Percentiles rank a stretch among this genome's conserved stretches.
phyloP scores from a whole-genome alignment of 2,113 vertebrate genomes.

The Daubentonia madagascariensis region DNA sequence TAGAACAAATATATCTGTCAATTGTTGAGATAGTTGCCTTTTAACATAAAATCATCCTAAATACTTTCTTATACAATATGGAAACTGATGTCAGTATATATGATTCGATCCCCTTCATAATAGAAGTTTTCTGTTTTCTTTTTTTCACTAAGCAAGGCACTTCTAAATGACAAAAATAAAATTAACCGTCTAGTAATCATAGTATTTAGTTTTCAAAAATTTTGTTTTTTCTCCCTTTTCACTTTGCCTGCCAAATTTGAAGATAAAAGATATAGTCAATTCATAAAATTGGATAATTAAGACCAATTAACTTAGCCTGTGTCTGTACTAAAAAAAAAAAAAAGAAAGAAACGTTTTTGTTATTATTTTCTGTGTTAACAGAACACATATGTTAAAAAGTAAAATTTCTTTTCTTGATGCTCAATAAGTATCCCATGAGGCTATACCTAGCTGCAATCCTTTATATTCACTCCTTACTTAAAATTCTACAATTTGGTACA shows the following conservation, averaged over 20 bases:
- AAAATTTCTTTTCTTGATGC: conserved; percentile 43
- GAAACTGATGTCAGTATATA: background rate
- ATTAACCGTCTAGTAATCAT: background rate
- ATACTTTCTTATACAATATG: background rate
- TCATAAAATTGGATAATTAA: conserved; percentile 58
- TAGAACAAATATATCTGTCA: background rate
- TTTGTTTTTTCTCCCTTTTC: background rate
- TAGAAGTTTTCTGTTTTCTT: background rate
- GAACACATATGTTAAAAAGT: conserved; percentile 8
- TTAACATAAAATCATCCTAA: conserved; percentile 27
- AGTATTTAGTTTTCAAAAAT: conserved; percentile 9
- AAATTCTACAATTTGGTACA: conserved; percentile 22
- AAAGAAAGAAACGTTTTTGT: background rate
- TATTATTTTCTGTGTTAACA: conserved; percentile 26
- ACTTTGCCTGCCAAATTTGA: conserved; percentile 20
- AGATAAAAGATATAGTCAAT: background rate
- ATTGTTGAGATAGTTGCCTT: background rate
- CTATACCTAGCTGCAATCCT: conserved; percentile 16
- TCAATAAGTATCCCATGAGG: conserved; percentile 18
- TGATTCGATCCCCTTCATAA: background rate
- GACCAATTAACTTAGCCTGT: conserved; percentile 40
- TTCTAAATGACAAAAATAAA: conserved; percentile 26
- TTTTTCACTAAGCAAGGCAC: background rate
- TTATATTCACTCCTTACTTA: conserved; percentile 14
- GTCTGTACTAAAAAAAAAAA: background rate